phyloP scores from a whole-genome alignment of 2,113 vertebrate genomes.

The Cichladusa arquata region DNA sequence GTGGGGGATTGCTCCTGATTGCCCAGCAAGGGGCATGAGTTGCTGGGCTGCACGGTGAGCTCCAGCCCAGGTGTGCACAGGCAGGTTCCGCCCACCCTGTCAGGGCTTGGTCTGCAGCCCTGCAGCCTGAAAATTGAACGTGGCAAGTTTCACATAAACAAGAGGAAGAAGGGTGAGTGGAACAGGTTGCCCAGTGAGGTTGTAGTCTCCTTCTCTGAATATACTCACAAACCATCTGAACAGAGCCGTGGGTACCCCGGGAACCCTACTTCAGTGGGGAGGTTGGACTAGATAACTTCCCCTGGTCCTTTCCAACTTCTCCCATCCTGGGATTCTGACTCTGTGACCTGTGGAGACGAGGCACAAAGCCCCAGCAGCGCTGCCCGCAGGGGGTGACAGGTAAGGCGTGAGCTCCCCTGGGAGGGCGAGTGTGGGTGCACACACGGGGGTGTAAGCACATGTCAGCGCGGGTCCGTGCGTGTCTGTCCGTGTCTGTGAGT shows the following conservation, averaged over 20 bases:
- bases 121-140: background rate
- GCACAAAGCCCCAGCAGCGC: background rate
- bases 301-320: background rate
- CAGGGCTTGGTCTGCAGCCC: background rate
- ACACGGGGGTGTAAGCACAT: accelerated
- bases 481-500: too few species aligned
- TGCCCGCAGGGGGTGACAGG: background rate
- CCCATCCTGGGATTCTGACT: background rate
- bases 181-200: background rate
- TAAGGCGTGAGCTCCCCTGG: background rate
- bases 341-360: background rate
- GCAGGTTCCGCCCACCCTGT: accelerated
- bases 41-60: background rate
- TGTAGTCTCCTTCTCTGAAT: background rate
- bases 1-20: background rate
- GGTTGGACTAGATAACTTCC: background rate
- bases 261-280: accelerated
- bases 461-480: background rate
- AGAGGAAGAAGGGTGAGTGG: background rate
- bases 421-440: accelerated
- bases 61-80: background rate
- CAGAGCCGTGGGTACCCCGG: background rate
- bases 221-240: background rate
- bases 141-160: background rate
- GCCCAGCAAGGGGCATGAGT: background rate